Evolutionary conservation across 2,797 vertebrate species (phyloP).

Genomic region (Chromis chromis): DNA sequence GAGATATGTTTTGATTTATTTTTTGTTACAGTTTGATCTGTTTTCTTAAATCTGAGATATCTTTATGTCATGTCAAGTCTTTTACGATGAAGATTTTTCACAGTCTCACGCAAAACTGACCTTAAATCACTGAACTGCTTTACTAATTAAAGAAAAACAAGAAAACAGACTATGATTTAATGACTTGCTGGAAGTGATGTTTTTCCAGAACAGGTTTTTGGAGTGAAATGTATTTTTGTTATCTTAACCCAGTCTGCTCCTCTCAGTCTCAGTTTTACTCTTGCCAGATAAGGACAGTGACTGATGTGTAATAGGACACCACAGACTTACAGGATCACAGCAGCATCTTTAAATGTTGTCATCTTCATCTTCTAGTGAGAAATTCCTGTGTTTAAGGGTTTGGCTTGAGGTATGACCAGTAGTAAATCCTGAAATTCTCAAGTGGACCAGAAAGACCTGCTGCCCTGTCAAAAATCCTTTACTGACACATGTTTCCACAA

Average conservation of each 20-base stretch:
- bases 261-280: constrained; percentile 21
- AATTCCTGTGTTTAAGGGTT: constrained; percentile 25
- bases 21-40: too few species aligned
- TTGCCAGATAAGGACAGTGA: constrained; percentile 49
- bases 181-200: too few species aligned
- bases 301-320: constrained; percentile 40
- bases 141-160: background rate
- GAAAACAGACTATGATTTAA: background rate
- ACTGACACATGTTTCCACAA: constrained; percentile 47
- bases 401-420: constrained; percentile 4
- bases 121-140: background rate
- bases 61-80: too few species aligned
- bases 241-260: constrained; percentile 37
- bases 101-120: background rate
- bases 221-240: constrained; percentile 26
- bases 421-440: constrained; percentile 40
- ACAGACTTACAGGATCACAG: constrained; percentile 23
- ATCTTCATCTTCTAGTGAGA: constrained; percentile 7
- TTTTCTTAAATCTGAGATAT: too few species aligned
- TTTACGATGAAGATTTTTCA: too few species aligned
- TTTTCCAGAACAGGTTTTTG: too few species aligned
- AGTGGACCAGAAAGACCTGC: constrained; percentile 46
- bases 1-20: too few species aligned
- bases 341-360: constrained; percentile 1
- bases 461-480: constrained; percentile 35